Evolutionary conservation across 2,888 invertebrate species (phyloP).

Genomic region (Stenotaenia linearis): DNA sequence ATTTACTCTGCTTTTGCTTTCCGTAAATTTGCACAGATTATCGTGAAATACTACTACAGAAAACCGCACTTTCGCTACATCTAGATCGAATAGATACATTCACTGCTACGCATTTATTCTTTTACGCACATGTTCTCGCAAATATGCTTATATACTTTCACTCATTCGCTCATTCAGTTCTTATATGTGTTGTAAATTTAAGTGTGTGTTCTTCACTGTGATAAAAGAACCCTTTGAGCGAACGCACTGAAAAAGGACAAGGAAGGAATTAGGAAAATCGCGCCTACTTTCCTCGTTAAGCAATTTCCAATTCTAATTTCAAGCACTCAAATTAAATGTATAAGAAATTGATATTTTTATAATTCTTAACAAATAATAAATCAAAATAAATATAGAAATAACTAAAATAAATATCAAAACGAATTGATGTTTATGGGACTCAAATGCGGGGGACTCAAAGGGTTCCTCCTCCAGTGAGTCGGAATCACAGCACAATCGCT

Average conservation of each 20-base stretch:
- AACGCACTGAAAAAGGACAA: conserved; percentile 32
- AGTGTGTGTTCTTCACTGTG: conserved; percentile 27
- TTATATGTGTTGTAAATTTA: background rate
- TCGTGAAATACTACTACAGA: too few species aligned
- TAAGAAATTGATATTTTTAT: background rate
- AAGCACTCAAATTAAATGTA: conserved; percentile 28
- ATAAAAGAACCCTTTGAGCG: conserved; percentile 31
- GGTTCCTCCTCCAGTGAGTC: conserved; percentile 29
- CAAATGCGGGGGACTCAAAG: conserved; percentile 29
- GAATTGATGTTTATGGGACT: conserved; percentile 27
- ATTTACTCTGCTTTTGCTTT: background rate
- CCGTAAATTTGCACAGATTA: too few species aligned
- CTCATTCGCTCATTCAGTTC: conserved; percentile 22
- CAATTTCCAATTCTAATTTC: background rate
- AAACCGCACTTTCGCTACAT: too few species aligned
- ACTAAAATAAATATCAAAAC: background rate
- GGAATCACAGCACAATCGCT: conserved; percentile 15
- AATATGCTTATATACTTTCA: background rate
- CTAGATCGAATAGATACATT: background rate
- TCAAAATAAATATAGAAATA: background rate
- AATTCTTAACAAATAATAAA: background rate
- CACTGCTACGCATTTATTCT: background rate
- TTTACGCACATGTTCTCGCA: background rate
- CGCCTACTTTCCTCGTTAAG: background rate
- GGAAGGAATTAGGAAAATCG: background rate